Percentiles rank a stretch among this genome's conserved stretches.
phyloP scores from a whole-genome alignment of 1,140 invertebrate genomes.

The Drosophila watanabei region DNA sequence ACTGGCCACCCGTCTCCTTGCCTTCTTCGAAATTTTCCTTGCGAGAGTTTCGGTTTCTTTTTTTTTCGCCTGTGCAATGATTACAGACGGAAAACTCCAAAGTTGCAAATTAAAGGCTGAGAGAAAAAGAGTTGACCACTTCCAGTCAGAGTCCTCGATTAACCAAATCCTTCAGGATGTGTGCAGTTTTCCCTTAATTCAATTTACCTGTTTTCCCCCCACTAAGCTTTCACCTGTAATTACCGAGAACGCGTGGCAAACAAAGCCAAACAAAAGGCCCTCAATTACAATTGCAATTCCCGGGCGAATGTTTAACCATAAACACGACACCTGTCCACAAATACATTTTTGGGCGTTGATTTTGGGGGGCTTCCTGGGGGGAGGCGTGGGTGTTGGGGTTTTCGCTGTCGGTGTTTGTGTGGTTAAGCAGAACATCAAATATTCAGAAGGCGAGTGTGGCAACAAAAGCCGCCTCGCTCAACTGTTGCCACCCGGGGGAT shows the following conservation, averaged over 20 bases:
- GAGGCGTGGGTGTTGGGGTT: background rate
- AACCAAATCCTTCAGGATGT: slow-evolving; percentile 23
- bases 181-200: slow-evolving; percentile 19
- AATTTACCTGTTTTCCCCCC: slow-evolving; percentile 23
- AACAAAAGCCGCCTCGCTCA: slow-evolving; percentile 27
- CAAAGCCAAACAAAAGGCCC: slow-evolving; percentile 34
- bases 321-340: slow-evolving; percentile 53
- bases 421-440: slow-evolving; percentile 44
- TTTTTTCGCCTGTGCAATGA: slow-evolving; percentile 58
- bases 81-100: slow-evolving; percentile 64
- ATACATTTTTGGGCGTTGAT: slow-evolving; percentile 44
- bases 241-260: slow-evolving; percentile 10
- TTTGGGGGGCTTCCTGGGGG: background rate
- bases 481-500: slow-evolving; percentile 19
- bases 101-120: slow-evolving; percentile 67
- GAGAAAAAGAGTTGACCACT: slow-evolving; percentile 23
- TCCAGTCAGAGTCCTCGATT: slow-evolving; percentile 12
- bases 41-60: slow-evolving; percentile 33
- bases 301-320: slow-evolving; percentile 46
- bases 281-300: slow-evolving; percentile 50
- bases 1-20: background rate
- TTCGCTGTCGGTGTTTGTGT: slow-evolving; percentile 1
- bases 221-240: slow-evolving; percentile 11
- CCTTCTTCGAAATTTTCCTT: slow-evolving; percentile 2
- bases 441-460: slow-evolving; percentile 39